These are phyloP conservation scores for Pterocles orientalis DNA, from an alignment of 2,113 vertebrate species.

Conservation along the genomic window DNA sequence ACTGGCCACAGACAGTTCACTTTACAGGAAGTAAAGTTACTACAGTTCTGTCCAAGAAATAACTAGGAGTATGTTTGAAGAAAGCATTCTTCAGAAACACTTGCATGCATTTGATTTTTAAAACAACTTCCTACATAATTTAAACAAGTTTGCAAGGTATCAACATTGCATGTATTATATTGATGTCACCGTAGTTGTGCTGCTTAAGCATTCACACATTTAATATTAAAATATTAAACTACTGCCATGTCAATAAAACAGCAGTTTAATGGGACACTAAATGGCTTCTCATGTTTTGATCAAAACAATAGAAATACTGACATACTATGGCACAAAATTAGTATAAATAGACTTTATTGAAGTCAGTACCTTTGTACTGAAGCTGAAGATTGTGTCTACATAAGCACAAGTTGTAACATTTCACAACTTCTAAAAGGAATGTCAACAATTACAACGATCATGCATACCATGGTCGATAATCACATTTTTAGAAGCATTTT, in stretches of 20 bases:
- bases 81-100: neutral
- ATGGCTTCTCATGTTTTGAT: neutral
- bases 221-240: neutral
- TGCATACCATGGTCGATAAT: slow-evolving; percentile 88
- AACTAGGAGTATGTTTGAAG: neutral
- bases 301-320: slow-evolving; percentile 69
- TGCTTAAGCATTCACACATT: neutral
- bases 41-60: neutral
- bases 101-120: neutral
- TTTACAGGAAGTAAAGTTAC: neutral
- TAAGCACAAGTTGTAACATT: slow-evolving; percentile 91
- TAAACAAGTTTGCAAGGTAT: neutral
- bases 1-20: neutral
- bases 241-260: neutral
- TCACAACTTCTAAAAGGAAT: slow-evolving; percentile 93
- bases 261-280: neutral
- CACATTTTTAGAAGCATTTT: slow-evolving; percentile 88
- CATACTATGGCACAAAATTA: slow-evolving; percentile 74
- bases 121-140: neutral
- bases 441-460: slow-evolving; percentile 92
- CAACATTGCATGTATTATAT: neutral
- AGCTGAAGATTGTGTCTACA: slow-evolving; percentile 88
- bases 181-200: neutral
- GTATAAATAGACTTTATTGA: slow-evolving; percentile 90
- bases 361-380: slow-evolving; percentile 92